These are phyloP conservation scores for Tyto alba DNA, from an alignment of 2,113 vertebrate genomes.

Conservation along the genomic window DNA sequence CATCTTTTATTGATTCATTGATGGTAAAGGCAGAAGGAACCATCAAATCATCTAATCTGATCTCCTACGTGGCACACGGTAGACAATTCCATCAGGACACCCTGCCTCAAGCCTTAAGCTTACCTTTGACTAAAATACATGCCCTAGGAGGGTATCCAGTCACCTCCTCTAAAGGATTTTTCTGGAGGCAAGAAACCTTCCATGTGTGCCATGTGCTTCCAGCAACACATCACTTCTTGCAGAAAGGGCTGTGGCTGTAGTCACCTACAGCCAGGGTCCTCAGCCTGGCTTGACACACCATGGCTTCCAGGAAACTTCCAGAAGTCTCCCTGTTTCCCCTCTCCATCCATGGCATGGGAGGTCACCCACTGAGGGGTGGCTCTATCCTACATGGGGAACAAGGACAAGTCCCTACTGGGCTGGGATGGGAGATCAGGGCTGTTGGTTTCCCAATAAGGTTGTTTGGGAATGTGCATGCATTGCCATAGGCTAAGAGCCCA, in stretches of 20 bases:
- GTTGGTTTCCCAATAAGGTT: neutral
- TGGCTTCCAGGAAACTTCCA: neutral
- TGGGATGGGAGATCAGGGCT: neutral
- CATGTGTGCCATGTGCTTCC: fast-evolving
- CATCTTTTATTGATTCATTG: neutral
- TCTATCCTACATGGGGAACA: fast-evolving
- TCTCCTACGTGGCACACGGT: neutral
- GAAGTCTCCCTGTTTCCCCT: neutral
- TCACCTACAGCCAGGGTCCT: neutral
- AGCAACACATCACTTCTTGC: neutral
- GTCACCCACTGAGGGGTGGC: neutral
- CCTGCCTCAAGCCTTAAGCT: neutral
- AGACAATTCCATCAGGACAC: neutral
- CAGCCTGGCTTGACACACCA: neutral
- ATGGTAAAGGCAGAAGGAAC: neutral
- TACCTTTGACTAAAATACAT: neutral
- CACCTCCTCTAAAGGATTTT: neutral
- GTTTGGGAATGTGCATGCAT: too few relatives aligned
- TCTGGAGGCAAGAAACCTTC: neutral
- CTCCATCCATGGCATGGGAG: neutral
- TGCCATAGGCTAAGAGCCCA: neutral
- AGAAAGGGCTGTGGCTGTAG: neutral
- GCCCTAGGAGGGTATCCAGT: neutral
- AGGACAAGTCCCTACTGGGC: neutral
- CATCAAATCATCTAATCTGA: neutral